Base-by-base conservation (phyloP, 2,888 invertebrate genomes). In the Nomada hirtipes region DNA sequence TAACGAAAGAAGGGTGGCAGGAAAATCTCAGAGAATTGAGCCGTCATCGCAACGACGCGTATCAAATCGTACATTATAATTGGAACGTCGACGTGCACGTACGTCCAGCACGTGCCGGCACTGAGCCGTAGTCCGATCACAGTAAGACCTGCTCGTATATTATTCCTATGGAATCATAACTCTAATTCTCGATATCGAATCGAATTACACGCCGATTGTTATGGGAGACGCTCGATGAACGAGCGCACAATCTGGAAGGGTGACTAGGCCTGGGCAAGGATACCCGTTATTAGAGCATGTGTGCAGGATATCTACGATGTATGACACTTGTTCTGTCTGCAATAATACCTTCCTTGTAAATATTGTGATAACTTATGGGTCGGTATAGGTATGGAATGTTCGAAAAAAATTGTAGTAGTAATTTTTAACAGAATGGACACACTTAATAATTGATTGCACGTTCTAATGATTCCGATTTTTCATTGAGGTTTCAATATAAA, bases 71-170 rank as follows among this genome's bases (percentile, higher is more conserved):
- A 89, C 88, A 91, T 91, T 91, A 91, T 92, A 92, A 92, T 92
- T 92, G 91, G 89, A 86, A 85, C 86, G 89, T 89, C 65, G 85
- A 53, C 86, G 78, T 80, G 82, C 80, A 84, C 83, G 85, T 64
- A 53, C 82, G 83, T 72, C 79, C 75, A 83, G 79, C 90, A 91
- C 92, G 90, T 92, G 92, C 75, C 88, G 75, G 67, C 68, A 20
- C 42, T 53, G 61, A n/a, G 69, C 63, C 67, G 77, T n/a, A 84
- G 73, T 59, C 57, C 82, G 81, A 82, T 83, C 87, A 93, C 90
- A 93, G 90, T 93, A 91, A 93, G 91, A 93, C 93, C 93, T 93
- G 93, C 92, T 89, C 90, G 91, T 92, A 91, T 93, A 93, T 93
- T 93, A 93, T 93, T 93, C 89, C 89, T 89, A 85, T 82, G 89